Evolutionary conservation across 2,888 invertebrate genomes (phyloP).

Genomic region (Ectropis crepuscularia): DNA sequence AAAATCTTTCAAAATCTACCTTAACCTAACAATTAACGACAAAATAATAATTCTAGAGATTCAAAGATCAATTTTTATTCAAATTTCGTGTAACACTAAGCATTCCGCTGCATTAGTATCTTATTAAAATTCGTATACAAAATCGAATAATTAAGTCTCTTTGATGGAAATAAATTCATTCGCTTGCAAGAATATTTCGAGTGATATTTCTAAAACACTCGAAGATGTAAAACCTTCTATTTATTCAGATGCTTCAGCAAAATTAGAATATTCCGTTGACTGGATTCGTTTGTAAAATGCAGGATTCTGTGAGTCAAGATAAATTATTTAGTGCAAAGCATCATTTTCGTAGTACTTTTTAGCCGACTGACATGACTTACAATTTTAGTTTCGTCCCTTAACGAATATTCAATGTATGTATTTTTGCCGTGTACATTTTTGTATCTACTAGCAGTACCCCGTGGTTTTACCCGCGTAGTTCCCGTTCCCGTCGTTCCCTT

Average conservation of each 20-base stretch:
- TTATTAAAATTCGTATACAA: constrained; percentile 23
- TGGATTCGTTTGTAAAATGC: not conserved
- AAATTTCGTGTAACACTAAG: not conserved
- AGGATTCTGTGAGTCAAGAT: not conserved
- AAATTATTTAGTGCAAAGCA: not conserved
- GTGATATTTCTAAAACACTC: constrained; percentile 12
- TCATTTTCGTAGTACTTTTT: no score
- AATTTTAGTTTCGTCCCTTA: no score
- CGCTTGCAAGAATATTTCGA: constrained; percentile 9
- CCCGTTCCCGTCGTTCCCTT: no score
- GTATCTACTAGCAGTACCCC: no score
- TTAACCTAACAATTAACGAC: no score
- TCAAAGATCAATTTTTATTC: not conserved
- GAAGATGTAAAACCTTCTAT: constrained; percentile 20
- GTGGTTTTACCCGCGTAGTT: no score
- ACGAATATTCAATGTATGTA: no score
- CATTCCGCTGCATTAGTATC: constrained; percentile 12
- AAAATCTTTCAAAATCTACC: no score
- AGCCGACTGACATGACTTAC: no score
- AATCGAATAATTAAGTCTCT: constrained; percentile 26
- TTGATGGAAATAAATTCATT: constrained; percentile 21
- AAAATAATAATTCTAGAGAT: no score
- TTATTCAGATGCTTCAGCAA: constrained; percentile 28
- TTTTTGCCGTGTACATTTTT: no score
- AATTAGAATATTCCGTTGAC: constrained; percentile 37